phyloP scores from a whole-genome alignment of 1,140 invertebrate species.

The Campoletis sonorensis region DNA sequence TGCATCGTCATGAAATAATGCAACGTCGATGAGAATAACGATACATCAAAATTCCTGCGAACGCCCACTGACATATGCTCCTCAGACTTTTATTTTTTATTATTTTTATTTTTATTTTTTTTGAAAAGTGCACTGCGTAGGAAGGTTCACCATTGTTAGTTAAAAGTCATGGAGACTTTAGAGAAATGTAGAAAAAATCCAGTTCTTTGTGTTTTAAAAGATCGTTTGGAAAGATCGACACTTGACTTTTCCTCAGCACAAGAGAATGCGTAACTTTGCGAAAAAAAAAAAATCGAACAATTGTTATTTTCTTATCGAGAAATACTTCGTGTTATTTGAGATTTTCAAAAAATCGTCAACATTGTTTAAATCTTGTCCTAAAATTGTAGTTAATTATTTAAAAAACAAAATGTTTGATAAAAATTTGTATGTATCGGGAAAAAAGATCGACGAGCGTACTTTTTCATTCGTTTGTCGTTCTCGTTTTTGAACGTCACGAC shows the following conservation, averaged over 20 bases:
- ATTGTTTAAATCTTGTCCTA: too few relatives aligned
- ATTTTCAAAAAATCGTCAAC: too few relatives aligned
- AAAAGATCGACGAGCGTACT: neutral
- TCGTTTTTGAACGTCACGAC: constrained; percentile 17
- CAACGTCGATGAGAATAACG: too few relatives aligned
- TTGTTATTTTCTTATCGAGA: too few relatives aligned
- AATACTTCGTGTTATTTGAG: too few relatives aligned
- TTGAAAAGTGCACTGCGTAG: neutral
- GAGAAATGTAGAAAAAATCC: neutral
- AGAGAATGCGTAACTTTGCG: too few relatives aligned
- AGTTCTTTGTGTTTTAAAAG: neutral
- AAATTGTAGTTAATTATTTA: neutral
- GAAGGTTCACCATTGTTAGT: neutral
- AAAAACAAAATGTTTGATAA: neutral
- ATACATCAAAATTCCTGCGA: neutral
- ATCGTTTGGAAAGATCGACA: too few relatives aligned
- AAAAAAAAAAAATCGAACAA: too few relatives aligned
- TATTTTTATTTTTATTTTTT: too few relatives aligned
- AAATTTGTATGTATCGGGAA: neutral
- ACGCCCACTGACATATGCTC: neutral
- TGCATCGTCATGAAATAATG: neutral
- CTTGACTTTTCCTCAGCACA: too few relatives aligned
- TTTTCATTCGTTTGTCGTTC: neutral
- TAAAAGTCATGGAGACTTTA: neutral
- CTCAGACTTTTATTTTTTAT: too few relatives aligned